Conservation (phyloP, 2,888 invertebrate genomes). For the Isotomurus palustris region DNA sequence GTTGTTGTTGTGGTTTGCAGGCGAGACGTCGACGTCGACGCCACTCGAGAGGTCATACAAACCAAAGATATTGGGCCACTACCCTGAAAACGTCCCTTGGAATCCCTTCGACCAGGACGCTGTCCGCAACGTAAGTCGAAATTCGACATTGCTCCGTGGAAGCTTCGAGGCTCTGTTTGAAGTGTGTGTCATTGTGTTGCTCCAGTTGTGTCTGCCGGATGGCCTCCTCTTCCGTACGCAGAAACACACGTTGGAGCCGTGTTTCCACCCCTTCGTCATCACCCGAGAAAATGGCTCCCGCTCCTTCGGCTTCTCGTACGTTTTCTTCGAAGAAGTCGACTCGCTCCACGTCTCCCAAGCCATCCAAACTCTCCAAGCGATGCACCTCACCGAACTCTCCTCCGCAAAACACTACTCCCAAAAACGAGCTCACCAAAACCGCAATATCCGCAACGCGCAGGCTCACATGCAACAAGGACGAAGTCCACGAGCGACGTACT, state of each 20-base stretch:
- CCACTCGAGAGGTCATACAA: constrained; percentile 93
- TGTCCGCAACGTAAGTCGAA: constrained; percentile 79
- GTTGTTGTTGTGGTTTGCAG: constrained; percentile 54
- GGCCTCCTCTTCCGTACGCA: constrained; percentile 93
- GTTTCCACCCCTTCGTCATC: constrained; percentile 94
- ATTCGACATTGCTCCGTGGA: background rate
- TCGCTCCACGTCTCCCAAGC: constrained; percentile 89
- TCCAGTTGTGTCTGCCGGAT: constrained; percentile 87
- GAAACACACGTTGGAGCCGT: constrained; percentile 76
- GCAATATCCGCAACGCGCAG: constrained; percentile 41
- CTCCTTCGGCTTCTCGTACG: constrained; percentile 88
- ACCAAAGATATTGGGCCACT: constrained; percentile 87
- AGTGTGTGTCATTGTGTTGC: constrained; percentile 42
- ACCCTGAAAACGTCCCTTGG: constrained; percentile 83
- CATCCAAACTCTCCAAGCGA: constrained; percentile 91
- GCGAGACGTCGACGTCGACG: constrained; percentile 73
- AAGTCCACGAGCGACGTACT: constrained; percentile 26
- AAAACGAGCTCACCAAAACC: constrained; percentile 42
- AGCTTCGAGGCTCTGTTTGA: background rate
- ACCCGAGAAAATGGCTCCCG: constrained; percentile 94
- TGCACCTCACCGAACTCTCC: constrained; percentile 84
- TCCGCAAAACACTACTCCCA: constrained; percentile 61
- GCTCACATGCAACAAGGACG: constrained; percentile 27
- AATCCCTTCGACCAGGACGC: constrained; percentile 90
- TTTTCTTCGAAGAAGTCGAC: constrained; percentile 93